phyloP scores from a whole-genome alignment of 64 coral and sea anemone genomes.

The Pachyseris speciosa region DNA sequence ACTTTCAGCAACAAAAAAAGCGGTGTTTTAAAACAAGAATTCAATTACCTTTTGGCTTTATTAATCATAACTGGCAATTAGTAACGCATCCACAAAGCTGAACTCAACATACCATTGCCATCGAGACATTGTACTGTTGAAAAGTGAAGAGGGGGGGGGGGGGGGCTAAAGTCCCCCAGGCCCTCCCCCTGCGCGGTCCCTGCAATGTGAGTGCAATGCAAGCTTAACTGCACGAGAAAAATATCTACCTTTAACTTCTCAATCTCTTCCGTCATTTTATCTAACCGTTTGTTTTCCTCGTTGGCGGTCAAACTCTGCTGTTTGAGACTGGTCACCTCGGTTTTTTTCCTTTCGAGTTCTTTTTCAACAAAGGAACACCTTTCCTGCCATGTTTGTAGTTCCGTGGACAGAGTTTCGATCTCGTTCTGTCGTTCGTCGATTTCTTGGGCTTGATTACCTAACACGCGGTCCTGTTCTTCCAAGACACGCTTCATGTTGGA shows the following conservation, averaged over 20 bases:
- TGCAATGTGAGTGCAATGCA: too few species aligned
- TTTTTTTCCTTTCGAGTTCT: conserved; percentile 58
- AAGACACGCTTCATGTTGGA: conserved; percentile 44
- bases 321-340: background rate
- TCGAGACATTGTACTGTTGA: too few species aligned
- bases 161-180: too few species aligned
- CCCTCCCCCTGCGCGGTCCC: too few species aligned
- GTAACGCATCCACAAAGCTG: too few species aligned
- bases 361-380: conserved; percentile 8
- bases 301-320: background rate
- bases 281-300: background rate
- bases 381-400: conserved; percentile 43
- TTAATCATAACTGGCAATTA: too few species aligned
- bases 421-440: conserved; percentile 70
- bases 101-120: too few species aligned
- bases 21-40: too few species aligned
- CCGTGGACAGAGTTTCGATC: conserved; percentile 60
- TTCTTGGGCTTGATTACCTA: conserved; percentile 73
- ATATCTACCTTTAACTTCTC: conserved; percentile 9
- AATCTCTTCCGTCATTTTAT: conserved; percentile 64
- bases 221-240: too few species aligned
- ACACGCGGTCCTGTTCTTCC: conserved; percentile 54
- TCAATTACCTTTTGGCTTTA: too few species aligned
- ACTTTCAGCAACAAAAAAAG: too few species aligned
- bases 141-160: too few species aligned